Evolutionary conservation across 2,797 vertebrate genomes (phyloP), one percentile per base, ranked within the genome.

Genomic region (Orestias chungarensis): DNA sequence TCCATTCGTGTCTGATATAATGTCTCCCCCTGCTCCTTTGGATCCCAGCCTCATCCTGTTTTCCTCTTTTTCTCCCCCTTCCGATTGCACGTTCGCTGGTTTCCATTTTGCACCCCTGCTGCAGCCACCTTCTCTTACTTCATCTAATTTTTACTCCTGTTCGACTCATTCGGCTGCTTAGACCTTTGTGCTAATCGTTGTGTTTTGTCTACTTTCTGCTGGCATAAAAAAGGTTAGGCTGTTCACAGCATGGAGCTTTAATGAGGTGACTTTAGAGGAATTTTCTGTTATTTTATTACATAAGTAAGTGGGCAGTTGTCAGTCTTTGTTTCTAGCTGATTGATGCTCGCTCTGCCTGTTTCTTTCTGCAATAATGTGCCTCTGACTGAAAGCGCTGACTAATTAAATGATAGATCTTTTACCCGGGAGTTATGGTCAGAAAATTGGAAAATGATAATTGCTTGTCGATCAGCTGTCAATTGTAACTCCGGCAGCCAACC

Each of bases 1-100:
- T 92, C 89, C 86, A 85, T 88, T 92, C 88, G 85, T 69, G 88
- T 88, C 82, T 90, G 87, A 92, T 90, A 89, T 86, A 88, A 92
- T 91, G 86, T 81, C 85, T 87, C 84, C 79, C 59, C 80, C 76
- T 76, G 79, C 81, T 87, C 78, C 66, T 75, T 78, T 82, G 74
- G 43, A 84, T 86, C 71, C 68, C 70, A 66, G 77, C 81, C 61
- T 87, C 85, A 82, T 88, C 87, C 85, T 59, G 73, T 78, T 86
- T 66, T 88, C 79, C 79, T 71, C n/a, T 84, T 83, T 59, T 70
- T 64, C 76, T 70, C 59, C 66, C 74, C 74, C 79, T 82, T 76
- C 81, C 80, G 81, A 76, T 67, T 40, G 0, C 80, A 54, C 67
- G 47, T 73, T 70, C 72, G 73, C 75, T 49, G 76, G 83, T 87